Conservation (phyloP, 2,888 invertebrate genomes). For the Drosophila borealis region DNA sequence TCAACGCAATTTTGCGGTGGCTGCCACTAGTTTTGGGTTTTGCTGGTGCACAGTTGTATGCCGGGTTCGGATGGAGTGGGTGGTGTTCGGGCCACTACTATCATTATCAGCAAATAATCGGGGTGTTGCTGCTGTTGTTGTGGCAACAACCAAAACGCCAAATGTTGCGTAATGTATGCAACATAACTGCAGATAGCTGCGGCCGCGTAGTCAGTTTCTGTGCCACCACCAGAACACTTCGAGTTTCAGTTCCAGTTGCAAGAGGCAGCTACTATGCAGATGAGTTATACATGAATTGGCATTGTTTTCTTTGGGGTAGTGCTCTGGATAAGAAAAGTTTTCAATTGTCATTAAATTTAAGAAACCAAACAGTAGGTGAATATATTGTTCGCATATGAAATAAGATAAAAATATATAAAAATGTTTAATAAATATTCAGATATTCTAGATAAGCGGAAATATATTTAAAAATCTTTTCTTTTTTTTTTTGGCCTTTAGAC, state of each 20-base stretch:
- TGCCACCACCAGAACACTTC: conserved; percentile 2
- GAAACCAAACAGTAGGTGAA: not conserved
- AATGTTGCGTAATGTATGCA: conserved; percentile 73
- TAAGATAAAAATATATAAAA: too few species aligned
- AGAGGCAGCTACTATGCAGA: conserved; percentile 5
- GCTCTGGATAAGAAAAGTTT: not conserved
- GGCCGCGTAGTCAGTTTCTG: conserved; percentile 25
- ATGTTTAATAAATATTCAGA: too few species aligned
- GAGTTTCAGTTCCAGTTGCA: conserved; percentile 11
- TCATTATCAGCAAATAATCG: conserved; percentile 80
- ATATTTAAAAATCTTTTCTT: too few species aligned
- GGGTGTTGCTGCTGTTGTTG: conserved; percentile 49
- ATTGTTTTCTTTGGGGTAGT: not conserved
- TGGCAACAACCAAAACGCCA: conserved; percentile 58
- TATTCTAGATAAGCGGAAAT: too few species aligned
- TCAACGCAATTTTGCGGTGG: conserved; percentile 37
- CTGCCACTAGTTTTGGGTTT: conserved; percentile 42
- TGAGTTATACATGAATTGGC: conserved; percentile 32
- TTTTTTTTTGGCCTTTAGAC: too few species aligned
- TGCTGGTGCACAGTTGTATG: not conserved
- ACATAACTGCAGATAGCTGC: conserved; percentile 64
- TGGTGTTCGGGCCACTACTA: conserved; percentile 33
- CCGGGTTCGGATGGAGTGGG: not conserved
- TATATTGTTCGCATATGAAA: not conserved
- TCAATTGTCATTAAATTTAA: not conserved